These are phyloP conservation scores for Macrophya annulata DNA, from an alignment of 2,888 invertebrate species.

Conservation along the genomic window DNA sequence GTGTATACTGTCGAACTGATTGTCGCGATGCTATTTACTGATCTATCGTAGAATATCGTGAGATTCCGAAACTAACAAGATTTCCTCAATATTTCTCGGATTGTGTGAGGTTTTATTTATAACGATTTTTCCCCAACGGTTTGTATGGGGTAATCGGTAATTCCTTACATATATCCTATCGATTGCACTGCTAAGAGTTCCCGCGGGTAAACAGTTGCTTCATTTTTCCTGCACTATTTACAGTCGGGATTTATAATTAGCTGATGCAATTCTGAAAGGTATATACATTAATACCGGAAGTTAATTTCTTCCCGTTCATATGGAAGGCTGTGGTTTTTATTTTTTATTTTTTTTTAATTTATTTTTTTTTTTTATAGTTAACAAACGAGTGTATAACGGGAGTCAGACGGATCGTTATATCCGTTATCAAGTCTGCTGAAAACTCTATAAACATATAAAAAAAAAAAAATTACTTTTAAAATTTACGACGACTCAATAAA, in stretches of 20 bases:
- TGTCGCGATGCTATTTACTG: background rate
- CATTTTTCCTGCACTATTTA: background rate
- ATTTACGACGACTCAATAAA: conserved; percentile 29
- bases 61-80: background rate
- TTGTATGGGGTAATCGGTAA: background rate
- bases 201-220: too few species aligned
- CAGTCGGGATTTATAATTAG: background rate
- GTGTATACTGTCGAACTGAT: background rate
- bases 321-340: background rate
- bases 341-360: too few species aligned
- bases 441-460: background rate
- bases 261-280: background rate
- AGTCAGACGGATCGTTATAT: conserved; percentile 11
- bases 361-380: background rate
- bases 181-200: background rate
- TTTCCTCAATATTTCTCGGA: background rate
- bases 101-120: background rate
- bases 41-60: background rate
- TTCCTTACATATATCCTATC: background rate
- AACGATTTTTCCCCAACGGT: background rate
- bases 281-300: background rate
- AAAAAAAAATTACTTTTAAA: background rate
- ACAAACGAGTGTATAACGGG: background rate
- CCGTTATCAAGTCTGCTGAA: conserved; percentile 8
- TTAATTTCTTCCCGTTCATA: background rate